phyloP scores from a whole-genome alignment of 2,888 invertebrate genomes.

The Lasioglossum villosulum region DNA sequence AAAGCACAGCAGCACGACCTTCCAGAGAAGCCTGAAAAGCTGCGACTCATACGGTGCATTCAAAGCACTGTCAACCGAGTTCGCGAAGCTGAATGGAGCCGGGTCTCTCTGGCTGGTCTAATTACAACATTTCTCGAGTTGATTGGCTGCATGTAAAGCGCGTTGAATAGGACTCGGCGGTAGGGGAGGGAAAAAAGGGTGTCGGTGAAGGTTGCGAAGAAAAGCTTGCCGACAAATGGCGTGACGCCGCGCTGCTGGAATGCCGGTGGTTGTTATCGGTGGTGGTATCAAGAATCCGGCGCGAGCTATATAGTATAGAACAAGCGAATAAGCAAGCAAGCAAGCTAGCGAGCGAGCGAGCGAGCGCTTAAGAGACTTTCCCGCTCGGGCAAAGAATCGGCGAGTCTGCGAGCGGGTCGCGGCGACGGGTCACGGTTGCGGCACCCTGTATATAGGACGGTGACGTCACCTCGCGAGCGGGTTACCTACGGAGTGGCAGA shows the following conservation, averaged over 20 bases:
- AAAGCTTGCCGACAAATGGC: slow-evolving; percentile 38
- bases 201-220: slow-evolving; percentile 1
- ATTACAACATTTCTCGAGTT: slow-evolving; percentile 27
- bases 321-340: background rate
- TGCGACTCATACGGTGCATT: background rate
- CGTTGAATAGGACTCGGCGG: background rate
- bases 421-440: slow-evolving; percentile 75
- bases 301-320: background rate
- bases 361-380: slow-evolving; percentile 30
- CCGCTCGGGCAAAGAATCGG: slow-evolving; percentile 62
- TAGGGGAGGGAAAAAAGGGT: slow-evolving; percentile 1
- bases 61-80: background rate
- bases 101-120: slow-evolving; percentile 6
- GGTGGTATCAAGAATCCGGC: slow-evolving; percentile 63
- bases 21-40: background rate
- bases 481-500: slow-evolving; percentile 74
- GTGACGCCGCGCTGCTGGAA: slow-evolving; percentile 42
- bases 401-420: slow-evolving; percentile 66
- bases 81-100: background rate
- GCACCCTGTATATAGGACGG: slow-evolving; percentile 77
- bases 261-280: slow-evolving; percentile 51
- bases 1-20: background rate
- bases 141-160: slow-evolving; percentile 3
- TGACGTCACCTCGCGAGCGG: slow-evolving; percentile 74
- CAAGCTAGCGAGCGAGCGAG: background rate